phyloP scores from a whole-genome alignment of 2,888 invertebrate species.

The Drosophila antonietae region DNA sequence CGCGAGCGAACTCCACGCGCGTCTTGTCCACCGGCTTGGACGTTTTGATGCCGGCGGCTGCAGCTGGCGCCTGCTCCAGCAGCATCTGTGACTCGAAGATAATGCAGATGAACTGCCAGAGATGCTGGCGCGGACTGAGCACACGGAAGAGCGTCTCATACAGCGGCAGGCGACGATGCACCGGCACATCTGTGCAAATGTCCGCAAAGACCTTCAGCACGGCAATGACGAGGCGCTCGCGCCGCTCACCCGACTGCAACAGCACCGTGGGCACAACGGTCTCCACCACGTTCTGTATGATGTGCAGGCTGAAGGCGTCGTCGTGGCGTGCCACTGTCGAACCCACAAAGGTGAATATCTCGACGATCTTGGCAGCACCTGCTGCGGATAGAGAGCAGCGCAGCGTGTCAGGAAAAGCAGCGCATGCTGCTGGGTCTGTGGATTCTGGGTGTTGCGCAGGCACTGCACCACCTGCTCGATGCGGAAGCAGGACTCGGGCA shows the following conservation, averaged over 20 bases:
- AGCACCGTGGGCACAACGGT: slow-evolving; percentile 94
- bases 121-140: slow-evolving; percentile 87
- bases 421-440: slow-evolving; percentile 98
- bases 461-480: slow-evolving; percentile 89
- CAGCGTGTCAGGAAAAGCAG: slow-evolving; percentile 92
- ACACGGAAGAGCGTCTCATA: slow-evolving; percentile 92
- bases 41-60: slow-evolving; percentile 8
- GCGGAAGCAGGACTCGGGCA: slow-evolving; percentile 84
- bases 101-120: slow-evolving; percentile 90
- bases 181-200: slow-evolving; percentile 95
- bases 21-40: slow-evolving; percentile 80
- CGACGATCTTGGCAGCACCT: slow-evolving; percentile 96
- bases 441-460: slow-evolving; percentile 95
- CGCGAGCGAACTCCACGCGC: slow-evolving; percentile 88
- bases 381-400: slow-evolving; percentile 91
- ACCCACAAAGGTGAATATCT: slow-evolving; percentile 99
- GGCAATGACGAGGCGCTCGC: slow-evolving; percentile 86
- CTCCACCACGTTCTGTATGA: slow-evolving; percentile 95
- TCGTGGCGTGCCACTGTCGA: slow-evolving; percentile 96
- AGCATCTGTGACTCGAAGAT: slow-evolving; percentile 90
- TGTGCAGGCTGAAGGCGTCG: slow-evolving; percentile 97
- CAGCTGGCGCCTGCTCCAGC: slow-evolving; percentile 85
- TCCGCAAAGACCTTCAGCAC: slow-evolving; percentile 95
- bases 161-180: slow-evolving; percentile 93
- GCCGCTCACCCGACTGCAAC: slow-evolving; percentile 80